Conservation (phyloP, 2,113 vertebrate species). For the Tragelaphus strepsiceros region DNA sequence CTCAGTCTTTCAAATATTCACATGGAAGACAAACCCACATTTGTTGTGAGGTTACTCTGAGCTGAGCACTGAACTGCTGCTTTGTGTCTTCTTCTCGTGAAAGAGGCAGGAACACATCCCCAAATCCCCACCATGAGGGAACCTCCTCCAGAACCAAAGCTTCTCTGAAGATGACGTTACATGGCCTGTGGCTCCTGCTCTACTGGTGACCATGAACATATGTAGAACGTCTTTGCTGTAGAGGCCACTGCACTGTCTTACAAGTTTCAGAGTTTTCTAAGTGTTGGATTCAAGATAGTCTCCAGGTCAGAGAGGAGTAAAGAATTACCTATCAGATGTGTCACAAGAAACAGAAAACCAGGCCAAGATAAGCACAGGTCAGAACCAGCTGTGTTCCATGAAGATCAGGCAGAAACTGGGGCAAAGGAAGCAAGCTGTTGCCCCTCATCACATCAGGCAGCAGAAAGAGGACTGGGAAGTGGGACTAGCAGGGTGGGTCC, state of each 20-base stretch:
- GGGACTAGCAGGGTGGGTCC: background rate
- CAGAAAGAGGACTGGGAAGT: background rate
- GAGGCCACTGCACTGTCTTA: background rate
- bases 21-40: background rate
- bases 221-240: background rate
- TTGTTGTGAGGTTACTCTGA: background rate
- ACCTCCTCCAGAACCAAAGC: background rate
- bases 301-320: background rate
- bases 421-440: background rate
- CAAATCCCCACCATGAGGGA: background rate
- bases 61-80: background rate
- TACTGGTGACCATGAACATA: background rate
- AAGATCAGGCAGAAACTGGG: background rate
- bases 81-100: background rate
- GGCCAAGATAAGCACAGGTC: background rate
- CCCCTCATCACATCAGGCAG: background rate
- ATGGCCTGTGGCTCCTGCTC: background rate
- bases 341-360: slow-evolving; percentile 35
- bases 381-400: background rate
- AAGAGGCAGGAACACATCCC: background rate
- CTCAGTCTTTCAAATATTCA: background rate
- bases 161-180: background rate
- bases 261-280: slow-evolving; percentile 3
- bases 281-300: background rate
- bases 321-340: background rate